Conservation (phyloP, 2,113 vertebrate genomes). For the Geococcyx californianus region DNA sequence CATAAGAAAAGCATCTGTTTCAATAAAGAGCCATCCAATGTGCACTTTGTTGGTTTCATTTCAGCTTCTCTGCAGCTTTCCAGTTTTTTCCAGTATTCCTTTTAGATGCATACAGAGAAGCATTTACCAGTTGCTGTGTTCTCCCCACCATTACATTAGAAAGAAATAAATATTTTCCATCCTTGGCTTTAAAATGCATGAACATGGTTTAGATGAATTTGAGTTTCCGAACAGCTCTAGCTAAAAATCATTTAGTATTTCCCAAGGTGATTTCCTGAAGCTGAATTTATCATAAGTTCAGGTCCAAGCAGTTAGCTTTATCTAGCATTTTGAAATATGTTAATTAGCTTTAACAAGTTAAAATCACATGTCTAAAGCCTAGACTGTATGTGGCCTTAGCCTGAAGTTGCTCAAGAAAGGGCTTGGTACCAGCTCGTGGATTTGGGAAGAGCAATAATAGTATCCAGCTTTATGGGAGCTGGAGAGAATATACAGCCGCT, state of each 20-base stretch:
- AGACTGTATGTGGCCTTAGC: not conserved
- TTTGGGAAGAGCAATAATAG: not conserved
- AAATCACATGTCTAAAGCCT: not conserved
- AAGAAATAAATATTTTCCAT: not conserved
- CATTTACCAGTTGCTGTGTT: not conserved
- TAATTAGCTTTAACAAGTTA: not conserved
- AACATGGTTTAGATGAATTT: not conserved
- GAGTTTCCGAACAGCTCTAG: not conserved
- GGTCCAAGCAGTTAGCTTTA: not conserved
- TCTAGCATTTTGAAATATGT: not conserved
- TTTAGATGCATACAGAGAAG: not conserved
- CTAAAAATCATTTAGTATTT: not conserved
- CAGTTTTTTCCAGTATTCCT: not conserved
- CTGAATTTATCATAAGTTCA: not conserved
- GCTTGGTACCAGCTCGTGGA: not conserved
- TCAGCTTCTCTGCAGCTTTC: not conserved
- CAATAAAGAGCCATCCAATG: not conserved
- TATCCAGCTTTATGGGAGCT: not conserved
- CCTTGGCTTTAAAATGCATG: not conserved
- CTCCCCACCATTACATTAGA: not conserved
- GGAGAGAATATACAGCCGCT: not conserved
- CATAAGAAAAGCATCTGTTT: not conserved
- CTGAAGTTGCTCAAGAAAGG: not conserved
- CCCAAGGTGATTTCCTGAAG: not conserved
- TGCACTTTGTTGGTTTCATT: not conserved